Conservation (phyloP, 2,797 vertebrate genomes). For the Sciaenops ocellatus region DNA sequence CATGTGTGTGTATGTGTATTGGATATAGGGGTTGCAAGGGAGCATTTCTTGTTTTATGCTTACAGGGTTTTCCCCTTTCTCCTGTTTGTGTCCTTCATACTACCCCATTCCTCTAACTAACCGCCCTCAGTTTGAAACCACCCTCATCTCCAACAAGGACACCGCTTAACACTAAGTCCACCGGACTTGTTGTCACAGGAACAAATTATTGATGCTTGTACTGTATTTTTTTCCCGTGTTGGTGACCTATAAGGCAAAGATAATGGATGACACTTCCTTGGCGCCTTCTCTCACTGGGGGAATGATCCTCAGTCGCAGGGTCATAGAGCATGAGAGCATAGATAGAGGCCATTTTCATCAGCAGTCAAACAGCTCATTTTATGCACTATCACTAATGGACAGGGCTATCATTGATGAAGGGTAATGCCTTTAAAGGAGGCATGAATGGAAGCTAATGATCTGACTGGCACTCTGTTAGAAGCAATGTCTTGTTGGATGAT, state of each 20-base stretch:
- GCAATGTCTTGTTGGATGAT: conserved; percentile 50
- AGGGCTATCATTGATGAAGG: conserved; percentile 74
- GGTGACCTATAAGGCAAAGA: conserved; percentile 51
- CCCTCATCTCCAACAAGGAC: conserved; percentile 32
- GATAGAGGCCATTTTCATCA: conserved; percentile 68
- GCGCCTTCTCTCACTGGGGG: conserved; percentile 20
- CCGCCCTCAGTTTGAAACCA: background rate
- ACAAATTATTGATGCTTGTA: conserved; percentile 49
- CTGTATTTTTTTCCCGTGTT: conserved; percentile 16
- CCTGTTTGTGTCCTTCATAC: conserved; percentile 15
- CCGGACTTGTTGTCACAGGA: conserved; percentile 4
- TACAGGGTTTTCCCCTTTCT: background rate
- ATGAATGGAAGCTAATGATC: conserved; percentile 63
- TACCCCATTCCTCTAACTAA: background rate
- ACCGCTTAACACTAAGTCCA: conserved; percentile 26
- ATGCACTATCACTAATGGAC: conserved; percentile 71
- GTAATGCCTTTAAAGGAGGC: conserved; percentile 72
- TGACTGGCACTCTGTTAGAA: conserved; percentile 51
- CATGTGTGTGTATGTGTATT: background rate
- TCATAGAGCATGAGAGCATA: conserved; percentile 45
- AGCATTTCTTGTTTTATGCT: conserved; percentile 9
- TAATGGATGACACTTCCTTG: conserved; percentile 52
- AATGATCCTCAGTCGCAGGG: conserved; percentile 32
- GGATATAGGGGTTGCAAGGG: background rate
- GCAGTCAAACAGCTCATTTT: conserved; percentile 70